These are phyloP conservation scores for Propithecus deckenii DNA, from an alignment of 2,797 vertebrate species.

Conservation along the genomic window DNA sequence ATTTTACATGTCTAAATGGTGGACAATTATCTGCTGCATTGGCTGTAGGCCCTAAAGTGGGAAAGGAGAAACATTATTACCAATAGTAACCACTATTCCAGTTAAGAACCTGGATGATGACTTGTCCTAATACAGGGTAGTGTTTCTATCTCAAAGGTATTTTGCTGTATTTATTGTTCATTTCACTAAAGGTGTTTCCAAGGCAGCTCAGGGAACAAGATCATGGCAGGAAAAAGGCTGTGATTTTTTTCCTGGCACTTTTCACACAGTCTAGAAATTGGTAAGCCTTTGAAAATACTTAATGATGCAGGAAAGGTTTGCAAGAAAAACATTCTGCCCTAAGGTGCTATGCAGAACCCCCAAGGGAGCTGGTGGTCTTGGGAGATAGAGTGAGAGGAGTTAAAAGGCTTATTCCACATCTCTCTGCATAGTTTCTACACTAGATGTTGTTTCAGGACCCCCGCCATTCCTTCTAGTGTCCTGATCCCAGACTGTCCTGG, in stretches of 20 bases:
- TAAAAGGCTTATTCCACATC: background rate
- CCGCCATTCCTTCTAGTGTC: background rate
- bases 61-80: background rate
- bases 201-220: background rate
- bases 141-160: constrained; percentile 21
- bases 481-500: background rate
- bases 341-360: background rate
- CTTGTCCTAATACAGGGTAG: background rate
- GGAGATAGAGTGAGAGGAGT: background rate
- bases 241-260: background rate
- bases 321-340: background rate
- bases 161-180: constrained; percentile 31
- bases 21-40: background rate
- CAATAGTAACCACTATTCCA: background rate
- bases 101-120: background rate
- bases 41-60: background rate
- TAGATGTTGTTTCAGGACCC: background rate
- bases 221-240: background rate
- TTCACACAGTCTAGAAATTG: background rate
- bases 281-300: constrained; percentile 34
- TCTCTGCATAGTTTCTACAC: background rate
- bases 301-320: background rate
- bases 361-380: background rate
- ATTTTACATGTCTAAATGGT: background rate
- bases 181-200: background rate